phyloP scores from a whole-genome alignment of 2,113 vertebrate genomes.

The Pollimyrus isidori region DNA sequence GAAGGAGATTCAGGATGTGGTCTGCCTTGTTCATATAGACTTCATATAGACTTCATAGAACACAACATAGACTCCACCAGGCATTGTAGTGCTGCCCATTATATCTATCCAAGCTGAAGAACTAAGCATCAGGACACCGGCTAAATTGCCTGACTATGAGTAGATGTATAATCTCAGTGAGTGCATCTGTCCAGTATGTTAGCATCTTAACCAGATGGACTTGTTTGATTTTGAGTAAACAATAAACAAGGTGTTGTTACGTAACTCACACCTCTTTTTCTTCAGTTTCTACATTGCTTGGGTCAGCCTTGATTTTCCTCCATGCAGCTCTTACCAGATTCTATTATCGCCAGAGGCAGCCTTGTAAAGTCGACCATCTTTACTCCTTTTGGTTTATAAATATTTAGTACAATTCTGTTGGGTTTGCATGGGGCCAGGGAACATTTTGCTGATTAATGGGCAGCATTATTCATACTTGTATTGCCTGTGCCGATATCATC shows the following conservation, averaged over 20 bases:
- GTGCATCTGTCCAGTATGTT: not conserved
- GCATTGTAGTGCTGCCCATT: not conserved
- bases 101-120: not conserved
- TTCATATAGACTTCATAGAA: not conserved
- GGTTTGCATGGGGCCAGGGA: not conserved
- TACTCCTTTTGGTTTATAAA: not conserved
- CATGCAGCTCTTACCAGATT: not conserved
- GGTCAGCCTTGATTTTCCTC: not conserved
- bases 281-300: not conserved
- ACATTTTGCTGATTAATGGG: not conserved
- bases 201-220: not conserved
- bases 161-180: not conserved
- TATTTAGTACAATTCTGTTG: not conserved
- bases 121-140: not conserved
- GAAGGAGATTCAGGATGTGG: not conserved
- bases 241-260: not conserved
- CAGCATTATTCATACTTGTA: not conserved
- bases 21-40: not conserved
- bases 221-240: not conserved
- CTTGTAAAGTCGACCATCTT: not conserved
- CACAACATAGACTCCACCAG: not conserved
- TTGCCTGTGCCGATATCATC: not conserved
- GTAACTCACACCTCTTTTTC: not conserved
- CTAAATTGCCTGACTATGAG: not conserved
- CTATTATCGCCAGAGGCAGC: not conserved